A percentile compares a stretch with the other conserved stretches of the same genome.
These are phyloP conservation scores for Sporophila hypoxantha DNA, from an alignment of 2,113 vertebrate genomes.

Conservation along the genomic window DNA sequence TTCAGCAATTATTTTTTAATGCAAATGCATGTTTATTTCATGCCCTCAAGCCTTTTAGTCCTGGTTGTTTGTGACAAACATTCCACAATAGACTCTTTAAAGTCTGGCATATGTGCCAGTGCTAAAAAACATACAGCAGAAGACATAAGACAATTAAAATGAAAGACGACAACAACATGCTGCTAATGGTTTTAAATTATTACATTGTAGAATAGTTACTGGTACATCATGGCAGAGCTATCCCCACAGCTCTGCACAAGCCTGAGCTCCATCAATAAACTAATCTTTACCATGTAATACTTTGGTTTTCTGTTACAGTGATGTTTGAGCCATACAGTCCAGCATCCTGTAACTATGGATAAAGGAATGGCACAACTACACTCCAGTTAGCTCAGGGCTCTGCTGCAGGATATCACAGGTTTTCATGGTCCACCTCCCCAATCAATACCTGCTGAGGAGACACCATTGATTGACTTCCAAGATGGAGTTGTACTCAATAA, in stretches of 20 bases:
- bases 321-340: not conserved
- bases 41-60: slow-evolving; percentile 55
- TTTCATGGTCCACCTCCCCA: not conserved
- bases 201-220: slow-evolving; percentile 53
- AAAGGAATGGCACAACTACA: not conserved
- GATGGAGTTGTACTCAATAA: not conserved
- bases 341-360: not conserved
- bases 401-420: not conserved
- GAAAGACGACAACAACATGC: slow-evolving; percentile 49
- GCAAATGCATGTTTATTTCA: slow-evolving; percentile 60
- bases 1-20: slow-evolving; percentile 58
- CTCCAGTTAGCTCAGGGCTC: not conserved
- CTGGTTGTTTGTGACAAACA: slow-evolving; percentile 57
- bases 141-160: slow-evolving; percentile 40
- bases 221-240: slow-evolving; percentile 33
- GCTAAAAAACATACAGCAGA: slow-evolving; percentile 11
- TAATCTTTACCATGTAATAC: slow-evolving; percentile 32
- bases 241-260: slow-evolving; percentile 26
- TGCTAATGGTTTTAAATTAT: slow-evolving; percentile 57
- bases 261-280: slow-evolving; percentile 28
- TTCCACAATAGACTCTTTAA: slow-evolving; percentile 59
- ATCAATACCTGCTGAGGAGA: not conserved
- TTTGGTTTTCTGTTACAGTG: not conserved
- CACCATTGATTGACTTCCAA: not conserved
- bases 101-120: slow-evolving; percentile 44